Conservation (phyloP, 2,797 vertebrate genomes). For the Brachyrhaphis roseni region DNA sequence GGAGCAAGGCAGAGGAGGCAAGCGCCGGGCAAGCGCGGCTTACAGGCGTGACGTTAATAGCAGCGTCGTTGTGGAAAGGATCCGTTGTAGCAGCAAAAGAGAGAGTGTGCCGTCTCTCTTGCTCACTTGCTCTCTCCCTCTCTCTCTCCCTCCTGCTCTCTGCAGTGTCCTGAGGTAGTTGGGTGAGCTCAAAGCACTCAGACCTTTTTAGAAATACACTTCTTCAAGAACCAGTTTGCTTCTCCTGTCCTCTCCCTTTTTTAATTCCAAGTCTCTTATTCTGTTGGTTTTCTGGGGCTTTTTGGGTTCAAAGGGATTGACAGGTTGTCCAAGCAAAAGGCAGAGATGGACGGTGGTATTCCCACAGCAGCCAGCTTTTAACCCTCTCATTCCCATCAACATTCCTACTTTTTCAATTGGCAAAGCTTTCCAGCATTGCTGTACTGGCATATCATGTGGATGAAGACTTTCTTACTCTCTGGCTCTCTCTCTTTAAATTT, state of each 20-base stretch:
- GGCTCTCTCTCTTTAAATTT: conserved; percentile 37
- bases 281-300: conserved; percentile 75
- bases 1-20: conserved; percentile 60
- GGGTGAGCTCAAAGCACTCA: conserved; percentile 78
- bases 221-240: conserved; percentile 78
- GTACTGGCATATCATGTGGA: conserved; percentile 77
- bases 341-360: conserved; percentile 62
- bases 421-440: conserved; percentile 66
- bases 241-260: conserved; percentile 48
- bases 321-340: conserved; percentile 45
- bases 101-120: conserved; percentile 75
- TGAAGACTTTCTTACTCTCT: conserved; percentile 76
- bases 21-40: conserved; percentile 68
- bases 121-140: conserved; percentile 26
- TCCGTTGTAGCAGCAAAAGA: conserved; percentile 79
- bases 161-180: conserved; percentile 84
- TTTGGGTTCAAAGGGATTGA: conserved; percentile 60
- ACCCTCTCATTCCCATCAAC: conserved; percentile 51
- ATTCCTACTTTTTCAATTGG: conserved; percentile 62
- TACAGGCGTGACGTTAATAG: conserved; percentile 79
- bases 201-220: conserved; percentile 77
- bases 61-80: conserved; percentile 78
- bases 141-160: conserved; percentile 56
- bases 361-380: conserved; percentile 69
- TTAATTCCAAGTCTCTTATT: conserved; percentile 58